phyloP scores from a whole-genome alignment of 2,888 invertebrate species.

The Lepidonotus clava region DNA sequence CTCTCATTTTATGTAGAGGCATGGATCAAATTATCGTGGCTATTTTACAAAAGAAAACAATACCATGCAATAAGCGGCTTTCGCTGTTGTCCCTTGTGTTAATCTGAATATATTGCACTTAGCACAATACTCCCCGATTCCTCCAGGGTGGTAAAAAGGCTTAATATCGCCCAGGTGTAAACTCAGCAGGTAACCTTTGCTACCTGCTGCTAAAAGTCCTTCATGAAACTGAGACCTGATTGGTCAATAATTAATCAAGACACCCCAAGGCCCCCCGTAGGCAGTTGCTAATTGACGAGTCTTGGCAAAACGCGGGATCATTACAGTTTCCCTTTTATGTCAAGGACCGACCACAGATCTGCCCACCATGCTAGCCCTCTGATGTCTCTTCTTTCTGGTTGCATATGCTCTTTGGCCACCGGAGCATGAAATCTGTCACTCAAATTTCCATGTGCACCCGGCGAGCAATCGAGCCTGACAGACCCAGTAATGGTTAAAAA shows the following conservation, averaged over 20 bases:
- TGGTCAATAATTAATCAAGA: conserved; percentile 37
- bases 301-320: not conserved
- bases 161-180: no score
- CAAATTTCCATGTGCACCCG: not conserved
- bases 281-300: not conserved
- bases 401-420: conserved; percentile 18
- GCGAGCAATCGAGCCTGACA: not conserved
- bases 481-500: no score
- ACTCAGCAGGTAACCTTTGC: no score
- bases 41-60: no score
- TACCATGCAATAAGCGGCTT: no score
- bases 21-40: no score
- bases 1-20: no score
- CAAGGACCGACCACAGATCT: not conserved
- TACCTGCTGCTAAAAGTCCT: no score
- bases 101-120: no score
- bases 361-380: not conserved
- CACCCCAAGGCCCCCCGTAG: not conserved
- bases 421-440: conserved; percentile 27
- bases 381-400: not conserved
- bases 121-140: no score
- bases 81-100: no score
- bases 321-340: conserved; percentile 47
- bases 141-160: no score
- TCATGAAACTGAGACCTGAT: not conserved